A percentile compares a stretch with the other conserved stretches of the same genome.
phyloP scores from a whole-genome alignment of 2,797 vertebrate genomes.

The Syngnathus rostellatus region DNA sequence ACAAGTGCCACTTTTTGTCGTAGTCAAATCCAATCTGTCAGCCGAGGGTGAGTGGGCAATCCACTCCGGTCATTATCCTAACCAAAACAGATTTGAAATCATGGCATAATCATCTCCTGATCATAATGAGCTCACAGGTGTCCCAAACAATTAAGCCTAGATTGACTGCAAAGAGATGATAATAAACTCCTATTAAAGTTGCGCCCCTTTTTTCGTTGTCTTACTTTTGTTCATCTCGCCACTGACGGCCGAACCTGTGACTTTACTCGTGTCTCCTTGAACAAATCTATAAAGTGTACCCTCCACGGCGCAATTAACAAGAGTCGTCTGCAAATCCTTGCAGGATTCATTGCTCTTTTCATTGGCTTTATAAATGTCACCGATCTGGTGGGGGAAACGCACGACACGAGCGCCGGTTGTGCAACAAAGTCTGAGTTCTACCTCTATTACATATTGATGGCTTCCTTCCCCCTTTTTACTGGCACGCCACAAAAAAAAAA shows the following conservation, averaged over 20 bases:
- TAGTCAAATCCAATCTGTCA: constrained; percentile 25
- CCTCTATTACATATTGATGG: neutral
- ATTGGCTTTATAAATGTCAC: constrained; percentile 8
- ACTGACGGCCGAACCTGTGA: neutral
- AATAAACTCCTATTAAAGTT: neutral
- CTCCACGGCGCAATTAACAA: constrained; percentile 1
- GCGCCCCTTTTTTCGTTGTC: neutral
- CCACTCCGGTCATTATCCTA: constrained; percentile 17
- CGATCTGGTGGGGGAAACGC: neutral
- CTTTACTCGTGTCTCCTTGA: constrained; percentile 1
- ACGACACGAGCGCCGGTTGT: neutral
- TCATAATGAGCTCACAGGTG: constrained; percentile 12
- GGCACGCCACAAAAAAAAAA: neutral
- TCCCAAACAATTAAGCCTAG: constrained; percentile 15
- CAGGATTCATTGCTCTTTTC: constrained; percentile 7
- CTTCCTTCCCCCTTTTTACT: neutral
- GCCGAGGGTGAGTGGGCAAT: constrained; percentile 14
- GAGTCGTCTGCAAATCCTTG: neutral
- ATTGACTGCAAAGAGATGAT: neutral
- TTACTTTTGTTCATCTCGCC: neutral
- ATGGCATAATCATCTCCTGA: constrained; percentile 8
- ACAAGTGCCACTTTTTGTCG: constrained; percentile 18
- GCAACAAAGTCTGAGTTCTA: constrained; percentile 1
- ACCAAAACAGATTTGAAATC: constrained; percentile 7
- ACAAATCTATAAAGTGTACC: constrained; percentile 4